Percentiles rank a stretch among this genome's conserved stretches.
Evolutionary conservation across 2,797 vertebrate genomes (phyloP).

Genomic region (Chelon labrosus): DNA sequence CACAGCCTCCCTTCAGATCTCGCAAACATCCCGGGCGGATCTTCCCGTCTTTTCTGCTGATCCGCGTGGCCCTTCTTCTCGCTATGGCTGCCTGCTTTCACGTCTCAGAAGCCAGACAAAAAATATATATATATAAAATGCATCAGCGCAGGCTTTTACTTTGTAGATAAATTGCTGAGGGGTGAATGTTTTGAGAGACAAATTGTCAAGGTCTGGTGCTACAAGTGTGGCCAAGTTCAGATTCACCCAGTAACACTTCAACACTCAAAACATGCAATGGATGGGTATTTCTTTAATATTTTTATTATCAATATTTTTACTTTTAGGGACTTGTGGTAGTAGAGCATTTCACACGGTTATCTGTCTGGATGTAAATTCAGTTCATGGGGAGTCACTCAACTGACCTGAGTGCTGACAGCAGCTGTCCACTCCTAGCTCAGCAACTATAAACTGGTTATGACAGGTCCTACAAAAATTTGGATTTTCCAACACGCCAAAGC

Average conservation of each 20-base stretch:
- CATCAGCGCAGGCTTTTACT: conserved; percentile 29
- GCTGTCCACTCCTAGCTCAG: background rate
- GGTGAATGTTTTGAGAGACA: background rate
- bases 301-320: too few relatives aligned
- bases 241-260: background rate
- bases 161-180: conserved; percentile 34
- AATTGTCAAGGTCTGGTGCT: conserved; percentile 5
- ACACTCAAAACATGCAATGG: too few relatives aligned
- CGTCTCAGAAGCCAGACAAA: conserved; percentile 45
- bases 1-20: conserved; percentile 61
- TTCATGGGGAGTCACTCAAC: too few relatives aligned
- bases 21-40: conserved; percentile 51
- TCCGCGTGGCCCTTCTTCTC: conserved; percentile 25
- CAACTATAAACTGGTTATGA: too few relatives aligned
- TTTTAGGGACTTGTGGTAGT: background rate
- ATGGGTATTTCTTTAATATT: too few relatives aligned
- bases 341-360: background rate
- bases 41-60: conserved; percentile 42
- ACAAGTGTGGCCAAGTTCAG: conserved; percentile 21
- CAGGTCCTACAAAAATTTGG: too few relatives aligned
- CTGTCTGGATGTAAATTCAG: background rate
- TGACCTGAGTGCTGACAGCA: background rate
- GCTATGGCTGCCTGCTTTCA: conserved; percentile 45
- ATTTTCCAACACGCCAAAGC: too few relatives aligned
- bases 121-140: background rate